Evolutionary conservation across 2,113 vertebrate species (phyloP), one percentile per base, ranked within the genome.

Genomic region (Hystrix cristata): DNA sequence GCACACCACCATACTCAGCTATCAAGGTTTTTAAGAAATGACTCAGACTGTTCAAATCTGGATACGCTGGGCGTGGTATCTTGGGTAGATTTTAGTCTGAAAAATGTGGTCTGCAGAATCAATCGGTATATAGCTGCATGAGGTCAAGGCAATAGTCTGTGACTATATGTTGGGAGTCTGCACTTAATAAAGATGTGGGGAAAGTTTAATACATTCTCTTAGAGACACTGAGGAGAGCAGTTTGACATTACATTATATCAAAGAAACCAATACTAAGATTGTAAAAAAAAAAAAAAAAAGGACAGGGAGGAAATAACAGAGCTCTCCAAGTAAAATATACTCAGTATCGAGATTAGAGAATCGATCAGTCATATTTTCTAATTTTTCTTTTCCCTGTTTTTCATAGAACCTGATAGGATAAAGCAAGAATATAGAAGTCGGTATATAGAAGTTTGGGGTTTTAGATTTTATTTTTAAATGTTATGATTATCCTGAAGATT

Each of bases 321-420:
- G 15, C 2, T 46, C 4, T 55, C 10, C 16, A 25, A n/a, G 38
- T 71, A 78, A 92, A 83, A 72, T 69, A 81, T 10, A 3, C 12
- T 71, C 1, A 15, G 10, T 55, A 57, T 86, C 7, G 46, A 15
- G 7, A 55, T 85, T 91, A 81, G 25, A 59, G 65, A 96, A 76
- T 74, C 84, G 60, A 71, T 57, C 15, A 34, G 43, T 83, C n/a
- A 53, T 0, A 62, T 25, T 65, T 91, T 97, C 62, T 3, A 65
- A 34, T 85, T 95, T 90, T 43, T 51, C 64, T 91, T 51, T 31
- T 53, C 74, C 14, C 51, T 80, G 7, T 46, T 92, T 95, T 67
- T 79, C 18, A 71, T 71, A 46, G 31, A 93, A 79, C 29, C 15
- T 93, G n/a, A 78, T 13, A 81, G 15, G 27, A 3, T 46, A 83